These are phyloP conservation scores for Willowsia nigromaculata DNA, from an alignment of 2,888 invertebrate genomes.

Conservation along the genomic window DNA sequence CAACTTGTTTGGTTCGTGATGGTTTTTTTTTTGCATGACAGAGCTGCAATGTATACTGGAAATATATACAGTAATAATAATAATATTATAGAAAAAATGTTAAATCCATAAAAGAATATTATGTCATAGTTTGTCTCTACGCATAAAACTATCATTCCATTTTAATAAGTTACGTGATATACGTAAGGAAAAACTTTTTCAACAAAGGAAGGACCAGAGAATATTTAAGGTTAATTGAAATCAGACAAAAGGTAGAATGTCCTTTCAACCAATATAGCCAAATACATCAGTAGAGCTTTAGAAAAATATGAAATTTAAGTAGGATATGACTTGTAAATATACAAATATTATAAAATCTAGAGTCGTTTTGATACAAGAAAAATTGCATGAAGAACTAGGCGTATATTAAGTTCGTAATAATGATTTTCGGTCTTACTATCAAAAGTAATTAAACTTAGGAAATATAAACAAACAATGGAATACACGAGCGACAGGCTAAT, in stretches of 20 bases:
- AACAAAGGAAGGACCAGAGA: slow-evolving; percentile 47
- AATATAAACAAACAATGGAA: no score
- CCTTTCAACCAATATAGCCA: slow-evolving; percentile 43
- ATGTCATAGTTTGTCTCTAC: not conserved
- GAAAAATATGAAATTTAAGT: not conserved
- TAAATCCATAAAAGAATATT: no score
- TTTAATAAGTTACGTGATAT: not conserved
- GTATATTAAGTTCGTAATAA: no score
- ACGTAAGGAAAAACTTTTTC: not conserved
- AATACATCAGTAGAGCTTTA: slow-evolving; percentile 47
- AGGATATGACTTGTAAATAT: not conserved
- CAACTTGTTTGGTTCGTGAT: slow-evolving; percentile 2
- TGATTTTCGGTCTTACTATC: no score
- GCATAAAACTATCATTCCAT: slow-evolving; percentile 56
- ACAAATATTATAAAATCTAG: not conserved
- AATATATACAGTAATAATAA: not conserved
- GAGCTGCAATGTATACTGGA: slow-evolving; percentile 37
- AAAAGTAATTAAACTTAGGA: no score
- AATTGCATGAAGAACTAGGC: not conserved
- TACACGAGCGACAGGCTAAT: no score
- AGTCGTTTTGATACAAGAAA: no score
- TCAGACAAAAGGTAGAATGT: not conserved
- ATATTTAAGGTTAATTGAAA: slow-evolving; percentile 38
- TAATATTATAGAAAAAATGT: no score
- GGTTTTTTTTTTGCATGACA: not conserved